Evolutionary conservation across 2,113 vertebrate genomes (phyloP).

Genomic region (Alligator mississippiensis): DNA sequence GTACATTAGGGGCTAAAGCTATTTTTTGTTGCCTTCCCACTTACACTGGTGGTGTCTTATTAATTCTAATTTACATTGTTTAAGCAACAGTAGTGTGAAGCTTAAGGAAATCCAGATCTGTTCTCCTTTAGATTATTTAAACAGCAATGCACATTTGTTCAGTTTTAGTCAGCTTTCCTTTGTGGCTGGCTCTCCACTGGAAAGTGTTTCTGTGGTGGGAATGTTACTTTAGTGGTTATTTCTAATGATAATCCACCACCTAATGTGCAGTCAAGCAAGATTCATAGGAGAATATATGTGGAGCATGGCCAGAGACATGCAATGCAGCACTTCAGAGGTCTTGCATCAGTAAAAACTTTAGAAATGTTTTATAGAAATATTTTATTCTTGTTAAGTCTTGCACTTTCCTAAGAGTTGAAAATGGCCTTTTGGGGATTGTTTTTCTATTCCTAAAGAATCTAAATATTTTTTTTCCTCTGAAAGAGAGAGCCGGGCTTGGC

Average conservation of each 20-base stretch:
- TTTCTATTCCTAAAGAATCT: background rate
- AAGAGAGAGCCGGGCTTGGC: background rate
- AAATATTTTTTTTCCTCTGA: background rate
- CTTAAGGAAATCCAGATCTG: background rate
- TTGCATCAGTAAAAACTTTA: background rate
- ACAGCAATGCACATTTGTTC: background rate
- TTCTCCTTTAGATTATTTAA: background rate
- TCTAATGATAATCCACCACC: background rate
- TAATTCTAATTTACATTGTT: background rate
- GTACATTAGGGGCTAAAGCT: background rate
- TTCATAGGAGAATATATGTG: background rate
- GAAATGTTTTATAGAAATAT: background rate
- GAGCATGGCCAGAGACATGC: background rate
- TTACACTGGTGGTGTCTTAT: background rate
- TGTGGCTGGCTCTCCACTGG: background rate
- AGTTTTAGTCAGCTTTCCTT: background rate
- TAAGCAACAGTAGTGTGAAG: background rate
- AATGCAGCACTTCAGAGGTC: background rate
- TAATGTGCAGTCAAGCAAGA: background rate
- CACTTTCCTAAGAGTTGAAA: background rate
- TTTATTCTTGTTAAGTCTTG: background rate
- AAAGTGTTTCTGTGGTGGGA: background rate
- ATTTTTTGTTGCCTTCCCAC: background rate
- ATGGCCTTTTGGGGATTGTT: fast-evolving
- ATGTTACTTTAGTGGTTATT: background rate